Percentiles rank a stretch among this genome's conserved stretches.
Conservation (phyloP, 2,797 vertebrate genomes). For the Poeciliopsis turneri region DNA sequence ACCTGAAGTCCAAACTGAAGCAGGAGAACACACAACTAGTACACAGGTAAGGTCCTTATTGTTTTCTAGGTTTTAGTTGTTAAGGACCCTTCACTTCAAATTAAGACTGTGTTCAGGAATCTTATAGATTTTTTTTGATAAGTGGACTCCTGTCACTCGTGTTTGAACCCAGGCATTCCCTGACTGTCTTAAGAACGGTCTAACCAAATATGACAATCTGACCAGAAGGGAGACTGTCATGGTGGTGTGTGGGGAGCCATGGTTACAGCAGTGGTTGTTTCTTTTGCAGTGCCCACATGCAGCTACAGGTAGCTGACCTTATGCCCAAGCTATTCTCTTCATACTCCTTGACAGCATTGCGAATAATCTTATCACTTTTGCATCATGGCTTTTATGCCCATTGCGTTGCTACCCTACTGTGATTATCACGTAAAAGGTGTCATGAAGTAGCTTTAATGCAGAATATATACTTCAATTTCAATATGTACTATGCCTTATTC, state of each 20-base stretch:
- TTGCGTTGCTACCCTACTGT: neutral
- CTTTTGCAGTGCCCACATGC: neutral
- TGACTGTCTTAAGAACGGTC: neutral
- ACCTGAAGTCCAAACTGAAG: conserved; percentile 93
- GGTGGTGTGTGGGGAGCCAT: neutral
- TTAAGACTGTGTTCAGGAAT: neutral
- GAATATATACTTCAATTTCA: neutral
- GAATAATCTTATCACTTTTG: neutral
- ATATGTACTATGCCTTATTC: neutral
- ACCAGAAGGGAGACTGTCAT: neutral
- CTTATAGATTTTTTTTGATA: neutral
- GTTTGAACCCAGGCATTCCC: neutral
- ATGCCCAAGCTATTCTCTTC: neutral
- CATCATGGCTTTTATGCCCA: neutral
- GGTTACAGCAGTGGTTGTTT: neutral
- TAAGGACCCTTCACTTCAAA: neutral
- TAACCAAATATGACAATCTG: too few species aligned
- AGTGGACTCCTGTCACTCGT: neutral
- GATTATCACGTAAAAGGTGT: neutral
- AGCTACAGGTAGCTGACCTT: neutral
- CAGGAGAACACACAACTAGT: conserved; percentile 95
- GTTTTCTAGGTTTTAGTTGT: neutral
- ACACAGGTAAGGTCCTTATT: conserved; percentile 84
- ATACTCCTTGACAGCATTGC: neutral
- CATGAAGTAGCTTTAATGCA: neutral